Conservation (phyloP, 1,140 invertebrate species). For the Anthonomus grandis region DNA sequence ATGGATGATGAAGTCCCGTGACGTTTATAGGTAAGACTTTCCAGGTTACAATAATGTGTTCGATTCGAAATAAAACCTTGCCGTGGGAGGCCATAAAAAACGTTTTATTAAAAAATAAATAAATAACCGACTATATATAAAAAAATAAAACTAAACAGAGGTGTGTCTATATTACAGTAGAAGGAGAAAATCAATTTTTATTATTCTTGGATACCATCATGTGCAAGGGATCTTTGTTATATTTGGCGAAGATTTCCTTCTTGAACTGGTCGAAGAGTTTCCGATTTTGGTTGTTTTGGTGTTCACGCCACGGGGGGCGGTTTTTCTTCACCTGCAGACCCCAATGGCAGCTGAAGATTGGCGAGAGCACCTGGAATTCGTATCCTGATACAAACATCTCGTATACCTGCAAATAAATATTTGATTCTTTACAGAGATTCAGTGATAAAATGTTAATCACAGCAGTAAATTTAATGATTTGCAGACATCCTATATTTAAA, state of each 20-base stretch:
- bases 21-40: neutral
- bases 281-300: slow-evolving; percentile 78
- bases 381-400: slow-evolving; percentile 91
- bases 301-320: slow-evolving; percentile 77
- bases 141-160: neutral
- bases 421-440: neutral
- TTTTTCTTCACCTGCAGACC: slow-evolving; percentile 75
- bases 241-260: slow-evolving; percentile 75
- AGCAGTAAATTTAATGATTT: too few species aligned
- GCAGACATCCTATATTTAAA: too few species aligned
- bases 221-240: slow-evolving; percentile 62
- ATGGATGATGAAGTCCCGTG: neutral
- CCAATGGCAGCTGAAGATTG: slow-evolving; percentile 88
- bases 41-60: neutral
- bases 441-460: slow-evolving; percentile 3
- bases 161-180: slow-evolving; percentile 2
- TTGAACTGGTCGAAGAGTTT: slow-evolving; percentile 82
- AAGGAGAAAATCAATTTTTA: slow-evolving; percentile 3
- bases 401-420: slow-evolving; percentile 74
- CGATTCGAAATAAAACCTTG: too few species aligned
- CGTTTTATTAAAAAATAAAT: neutral
- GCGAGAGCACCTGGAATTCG: slow-evolving; percentile 83
- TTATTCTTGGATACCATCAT: slow-evolving; percentile 22
- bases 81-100: too few species aligned
- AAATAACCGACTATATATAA: neutral